phyloP scores from a whole-genome alignment of 2,888 invertebrate species.

The Saturnia pavonia region DNA sequence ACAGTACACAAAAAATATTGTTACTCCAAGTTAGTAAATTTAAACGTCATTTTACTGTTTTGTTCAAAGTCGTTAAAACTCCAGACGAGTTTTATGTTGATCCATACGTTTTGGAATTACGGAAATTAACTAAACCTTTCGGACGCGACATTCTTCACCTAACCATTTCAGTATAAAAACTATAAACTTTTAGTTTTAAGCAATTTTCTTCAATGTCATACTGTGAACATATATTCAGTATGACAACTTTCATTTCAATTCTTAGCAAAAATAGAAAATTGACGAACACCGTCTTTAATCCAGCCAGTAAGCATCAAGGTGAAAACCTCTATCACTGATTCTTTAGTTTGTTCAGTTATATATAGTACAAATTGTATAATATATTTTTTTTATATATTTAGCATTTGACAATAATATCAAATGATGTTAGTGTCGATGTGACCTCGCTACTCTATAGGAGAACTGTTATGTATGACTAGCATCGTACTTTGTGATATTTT shows the following conservation, averaged over 20 bases:
- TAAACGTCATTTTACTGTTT: neutral
- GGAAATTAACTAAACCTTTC: slow-evolving; percentile 5
- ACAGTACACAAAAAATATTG: neutral
- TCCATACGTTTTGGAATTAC: neutral
- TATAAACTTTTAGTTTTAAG: neutral
- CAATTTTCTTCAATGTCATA: neutral
- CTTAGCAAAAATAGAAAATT: no score
- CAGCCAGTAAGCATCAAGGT: no score
- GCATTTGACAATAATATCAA: no score
- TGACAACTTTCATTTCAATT: neutral
- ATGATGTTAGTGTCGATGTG: no score
- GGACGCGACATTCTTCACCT: neutral
- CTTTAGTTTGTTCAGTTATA: no score
- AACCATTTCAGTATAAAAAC: neutral
- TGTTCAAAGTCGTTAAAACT: neutral
- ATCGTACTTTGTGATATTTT: no score
- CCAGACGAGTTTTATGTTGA: slow-evolving; percentile 5
- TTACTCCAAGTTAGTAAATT: neutral
- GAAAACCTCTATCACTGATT: no score
- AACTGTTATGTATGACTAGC: no score
- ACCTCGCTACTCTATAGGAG: no score
- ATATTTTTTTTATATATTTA: no score
- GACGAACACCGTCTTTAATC: no score
- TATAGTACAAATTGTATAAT: no score
- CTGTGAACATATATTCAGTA: neutral